Evolutionary conservation across 2,888 invertebrate genomes (phyloP).

Genomic region (Salpingus planirostris): DNA sequence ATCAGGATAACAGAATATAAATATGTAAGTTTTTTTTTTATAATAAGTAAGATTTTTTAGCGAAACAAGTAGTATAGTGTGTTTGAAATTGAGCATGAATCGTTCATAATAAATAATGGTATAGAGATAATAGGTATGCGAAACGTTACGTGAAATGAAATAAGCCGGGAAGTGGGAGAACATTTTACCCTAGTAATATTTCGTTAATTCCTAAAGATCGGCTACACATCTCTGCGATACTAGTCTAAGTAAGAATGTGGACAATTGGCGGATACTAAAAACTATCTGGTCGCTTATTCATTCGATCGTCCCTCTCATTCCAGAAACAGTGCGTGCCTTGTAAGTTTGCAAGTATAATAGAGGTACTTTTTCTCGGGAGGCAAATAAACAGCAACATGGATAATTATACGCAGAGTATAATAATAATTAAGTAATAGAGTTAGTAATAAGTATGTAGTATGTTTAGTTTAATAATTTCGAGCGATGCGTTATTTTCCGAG

Average conservation of each 20-base stretch:
- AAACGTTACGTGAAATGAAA: constrained; percentile 23
- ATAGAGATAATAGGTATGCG: constrained; percentile 4
- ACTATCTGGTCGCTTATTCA: constrained; percentile 30
- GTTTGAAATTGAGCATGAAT: constrained; percentile 22
- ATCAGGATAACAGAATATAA: constrained; percentile 27
- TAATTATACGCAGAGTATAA: too few species aligned
- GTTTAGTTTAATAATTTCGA: too few species aligned
- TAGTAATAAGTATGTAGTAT: too few species aligned
- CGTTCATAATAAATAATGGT: constrained; percentile 15
- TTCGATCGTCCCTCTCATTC: constrained; percentile 31
- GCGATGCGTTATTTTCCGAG: too few species aligned
- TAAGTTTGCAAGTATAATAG: constrained; percentile 1
- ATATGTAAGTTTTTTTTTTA: constrained; percentile 12
- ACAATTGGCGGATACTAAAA: constrained; percentile 34
- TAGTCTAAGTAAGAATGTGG: constrained; percentile 35
- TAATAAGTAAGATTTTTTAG: constrained; percentile 23
- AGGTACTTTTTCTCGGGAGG: too few species aligned
- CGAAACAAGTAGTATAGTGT: constrained; percentile 25
- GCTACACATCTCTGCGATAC: constrained; percentile 37
- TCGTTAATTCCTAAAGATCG: constrained; percentile 31
- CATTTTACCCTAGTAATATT: constrained; percentile 31
- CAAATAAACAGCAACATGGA: too few species aligned
- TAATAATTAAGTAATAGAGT: too few species aligned
- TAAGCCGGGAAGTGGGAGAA: constrained; percentile 31
- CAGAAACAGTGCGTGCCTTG: constrained; percentile 27